Evolutionary conservation across 1,140 invertebrate species (phyloP), one percentile per base, ranked within the genome.

Genomic region (Centruroides sculpturatus): DNA sequence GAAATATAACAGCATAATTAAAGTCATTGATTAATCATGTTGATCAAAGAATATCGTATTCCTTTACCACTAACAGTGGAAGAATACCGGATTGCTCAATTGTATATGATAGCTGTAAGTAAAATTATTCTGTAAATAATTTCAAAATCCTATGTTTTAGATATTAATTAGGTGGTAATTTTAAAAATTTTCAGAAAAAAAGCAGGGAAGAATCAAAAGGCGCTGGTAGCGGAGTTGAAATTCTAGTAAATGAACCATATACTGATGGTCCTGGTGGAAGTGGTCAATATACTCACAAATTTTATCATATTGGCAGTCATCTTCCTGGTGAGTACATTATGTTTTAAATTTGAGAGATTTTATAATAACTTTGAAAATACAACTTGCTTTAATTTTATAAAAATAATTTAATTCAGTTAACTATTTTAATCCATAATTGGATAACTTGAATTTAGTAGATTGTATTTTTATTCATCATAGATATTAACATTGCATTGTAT

Each of bases 51-150:
- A 76, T 99, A 99, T 77, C 83, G 95, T 61, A 99, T 99, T 73
- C 91, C 93, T 64, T 80, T 99, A 69, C 97, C 97, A 35, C 82
- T 99, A 55, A 95, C 93, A 4, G 94, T 98, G 53, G 94, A 98
- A 73, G 97, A 99, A 74, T 99, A 99, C 74, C 80, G 89, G 59
- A 97, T 99, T 66, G 97, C 94, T 63, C 97, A 99, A 77, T 82
- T 99, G 57, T 99, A 96, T 75, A 99, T 99, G 96, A 98, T 99
- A 76, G 95, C 97, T 69, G 89, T 92, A 80, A 85, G 82, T 83
- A 64, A 34, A 8, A 34, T 5, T 53, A 23, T 53, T 53, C 8
- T 23, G 23, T 23, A 23, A 23, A 23, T 23, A 23, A 23, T 23
- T 23, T 23, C 23, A 23, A 23, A 41, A 41, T 41, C 41, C 41